A percentile compares a stretch with the other conserved stretches of the same genome.
phyloP scores from a whole-genome alignment of 1,140 invertebrate species.

The Heliconius himera region DNA sequence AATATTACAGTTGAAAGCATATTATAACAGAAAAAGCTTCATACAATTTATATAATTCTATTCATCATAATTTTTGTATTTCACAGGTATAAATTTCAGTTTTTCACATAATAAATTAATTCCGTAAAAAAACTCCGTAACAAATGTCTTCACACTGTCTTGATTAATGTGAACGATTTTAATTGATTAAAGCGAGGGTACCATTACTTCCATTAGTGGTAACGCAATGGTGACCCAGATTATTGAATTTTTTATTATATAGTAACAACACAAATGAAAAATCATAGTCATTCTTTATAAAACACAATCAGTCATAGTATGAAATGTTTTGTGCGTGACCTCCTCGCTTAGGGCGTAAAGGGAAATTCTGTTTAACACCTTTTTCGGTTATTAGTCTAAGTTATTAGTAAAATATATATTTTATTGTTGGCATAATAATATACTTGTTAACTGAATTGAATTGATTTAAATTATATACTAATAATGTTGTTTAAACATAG shows the following conservation, averaged over 20 bases:
- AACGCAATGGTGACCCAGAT: slow-evolving; percentile 25
- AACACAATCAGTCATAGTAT: slow-evolving; percentile 24
- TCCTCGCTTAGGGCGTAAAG: background rate
- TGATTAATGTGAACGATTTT: slow-evolving; percentile 30
- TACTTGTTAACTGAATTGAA: background rate
- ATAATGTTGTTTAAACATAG: background rate
- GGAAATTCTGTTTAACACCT: background rate
- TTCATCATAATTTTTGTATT: background rate
- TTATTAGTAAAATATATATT: slow-evolving; percentile 7
- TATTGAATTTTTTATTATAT: slow-evolving; percentile 29
- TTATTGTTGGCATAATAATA: background rate
- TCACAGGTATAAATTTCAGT: slow-evolving; percentile 6
- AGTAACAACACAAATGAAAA: slow-evolving; percentile 31
- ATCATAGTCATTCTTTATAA: slow-evolving; percentile 27
- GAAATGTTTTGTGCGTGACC: slow-evolving; percentile 27
- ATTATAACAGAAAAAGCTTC: background rate
- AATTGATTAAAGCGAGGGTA: slow-evolving; percentile 29
- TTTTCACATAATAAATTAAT: background rate
- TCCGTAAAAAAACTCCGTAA: background rate
- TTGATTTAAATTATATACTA: background rate
- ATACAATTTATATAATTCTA: background rate
- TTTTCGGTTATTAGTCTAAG: background rate
- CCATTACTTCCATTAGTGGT: slow-evolving; percentile 31
- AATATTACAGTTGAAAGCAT: background rate
- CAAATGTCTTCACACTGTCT: slow-evolving; percentile 22